Base-by-base conservation (phyloP, 2,888 invertebrate species). In the Pogonocherus hispidulus region DNA sequence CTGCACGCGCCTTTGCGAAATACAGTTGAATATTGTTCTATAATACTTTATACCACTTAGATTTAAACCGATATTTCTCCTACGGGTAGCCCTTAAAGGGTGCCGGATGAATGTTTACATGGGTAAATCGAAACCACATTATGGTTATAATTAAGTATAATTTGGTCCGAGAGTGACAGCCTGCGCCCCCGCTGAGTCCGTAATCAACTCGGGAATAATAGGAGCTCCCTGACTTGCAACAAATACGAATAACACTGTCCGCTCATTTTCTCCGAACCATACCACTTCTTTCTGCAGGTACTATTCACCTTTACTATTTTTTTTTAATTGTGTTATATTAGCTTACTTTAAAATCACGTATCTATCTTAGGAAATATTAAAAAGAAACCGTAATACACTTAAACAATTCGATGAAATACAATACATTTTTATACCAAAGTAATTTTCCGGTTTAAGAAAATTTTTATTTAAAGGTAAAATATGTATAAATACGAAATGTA, bases 181-280 rank as follows among this genome's bases (percentile, higher is more conserved):
- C 81, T 74, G 81, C 78, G 76, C 79, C 83, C 79, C 85, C 77
- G 84, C 83, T 82, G 85, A 66, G 82, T 83, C 81, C 80, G 83
- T 85, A 85, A 85, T 85, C 84, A 84, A 84, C 84, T 81, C 81
- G 78, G 82, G 82, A 82, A 85, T 85, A 85, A 85, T 85, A 82
- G 84, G 80, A 79, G 80, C 78, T 77, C 79, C 81, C 85, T 85
- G 85, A 85, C 85, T 85, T 85, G 85, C 85, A 85, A 83, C 83
- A 85, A 84, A 81, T 81, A 76, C 77, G 77, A 80, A 82, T 81
- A 82, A 80, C 80, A 75, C 59, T 67, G 62, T 57, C 60, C 52
- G 63, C 51, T 67, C 66, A 66, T 51, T 67, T 63, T 60, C 67
- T 62, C 51, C 64, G 51, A 16, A 57, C 52, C 16, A 57, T 57